Evolutionary conservation across 2,113 vertebrate genomes (phyloP).

Genomic region (crab-eating macaque (Macaca fascicularis)): DNA sequence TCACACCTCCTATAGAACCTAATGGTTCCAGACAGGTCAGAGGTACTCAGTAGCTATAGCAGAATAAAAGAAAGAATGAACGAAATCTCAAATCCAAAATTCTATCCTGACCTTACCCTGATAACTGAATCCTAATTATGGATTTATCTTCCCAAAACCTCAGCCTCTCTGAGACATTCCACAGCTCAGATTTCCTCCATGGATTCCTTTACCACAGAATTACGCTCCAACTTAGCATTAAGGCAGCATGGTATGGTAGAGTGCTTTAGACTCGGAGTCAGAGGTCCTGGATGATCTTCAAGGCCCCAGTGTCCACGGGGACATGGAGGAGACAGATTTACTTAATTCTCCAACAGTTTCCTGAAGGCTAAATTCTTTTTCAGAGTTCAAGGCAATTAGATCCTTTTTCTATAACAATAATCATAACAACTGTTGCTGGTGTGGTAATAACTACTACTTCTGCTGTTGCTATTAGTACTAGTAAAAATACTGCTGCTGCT

Average conservation of each 20-base stretch:
- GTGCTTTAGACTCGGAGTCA: not conserved
- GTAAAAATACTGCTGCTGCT: not conserved
- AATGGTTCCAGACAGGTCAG: not conserved
- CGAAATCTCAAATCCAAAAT: not conserved
- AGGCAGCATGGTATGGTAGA: not conserved
- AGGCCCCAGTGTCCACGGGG: not conserved
- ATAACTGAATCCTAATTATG: not conserved
- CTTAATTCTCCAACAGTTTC: not conserved
- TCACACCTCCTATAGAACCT: not conserved
- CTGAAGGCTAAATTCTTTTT: not conserved
- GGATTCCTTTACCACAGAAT: not conserved
- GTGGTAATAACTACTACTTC: no score
- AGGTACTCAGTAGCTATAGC: not conserved
- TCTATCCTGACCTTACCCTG: not conserved
- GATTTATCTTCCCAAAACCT: not conserved
- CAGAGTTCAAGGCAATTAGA: not conserved
- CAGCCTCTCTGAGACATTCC: not conserved
- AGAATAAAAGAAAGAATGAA: not conserved
- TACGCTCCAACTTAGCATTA: not conserved
- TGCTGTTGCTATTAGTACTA: not conserved
- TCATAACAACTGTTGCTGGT: no score
- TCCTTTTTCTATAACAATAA: not conserved
- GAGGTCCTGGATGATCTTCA: not conserved
- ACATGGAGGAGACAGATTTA: not conserved
- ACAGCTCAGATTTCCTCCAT: not conserved